Base-by-base conservation (phyloP, 1,140 invertebrate species). In the Danaus melanippus region DNA sequence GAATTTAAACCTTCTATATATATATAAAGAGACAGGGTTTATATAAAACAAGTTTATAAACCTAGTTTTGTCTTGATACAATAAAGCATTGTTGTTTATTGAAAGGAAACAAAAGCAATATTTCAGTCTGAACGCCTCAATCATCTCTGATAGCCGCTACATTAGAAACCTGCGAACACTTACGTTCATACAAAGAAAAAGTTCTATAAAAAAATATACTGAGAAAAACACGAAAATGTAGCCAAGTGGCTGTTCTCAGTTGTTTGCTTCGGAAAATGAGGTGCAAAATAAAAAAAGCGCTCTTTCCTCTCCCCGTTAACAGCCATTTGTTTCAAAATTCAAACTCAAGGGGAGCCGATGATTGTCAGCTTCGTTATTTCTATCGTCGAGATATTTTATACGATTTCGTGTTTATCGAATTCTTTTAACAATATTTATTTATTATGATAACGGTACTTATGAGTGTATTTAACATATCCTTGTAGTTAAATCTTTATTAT, bases 221-320 rank as follows among this genome's bases (percentile, higher is more conserved):
- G 62, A 53, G 49, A 15, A 55, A 55, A 65, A 58, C 51, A 56
- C 54, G 56, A 56, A 60, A 54, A 59, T 52, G 4, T 32, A 61
- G 48, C 58, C 63, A 65, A 66, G 64, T 61, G 64, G 45, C 46
- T 39, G 21, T 56, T 52, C 55, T 54, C 52, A 60, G 57, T 66
- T 60, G 64, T 60, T 67, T 64, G 65, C 61, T 42, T 50, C 56
- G 50, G 55, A 64, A 66, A 67, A 67, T 67, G 65, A 67, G 65
- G 58, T 62, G 58, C 46, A 45, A 58, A 12, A 45, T 47, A 50
- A 47, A 48, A 55, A 53, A 56, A 58, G 46, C 55, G 44, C 11
- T 42, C 44, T 52, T 60, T 46, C 52, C 52, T 58, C 53, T 50
- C 12, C 21, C 51, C 43, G 42, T 54, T 57, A 48, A 50, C 46